A percentile compares a stretch with the other conserved stretches of the same genome.
These are phyloP conservation scores for Catharus bicknelli DNA, from an alignment of 2,113 vertebrate species.

Conservation along the genomic window DNA sequence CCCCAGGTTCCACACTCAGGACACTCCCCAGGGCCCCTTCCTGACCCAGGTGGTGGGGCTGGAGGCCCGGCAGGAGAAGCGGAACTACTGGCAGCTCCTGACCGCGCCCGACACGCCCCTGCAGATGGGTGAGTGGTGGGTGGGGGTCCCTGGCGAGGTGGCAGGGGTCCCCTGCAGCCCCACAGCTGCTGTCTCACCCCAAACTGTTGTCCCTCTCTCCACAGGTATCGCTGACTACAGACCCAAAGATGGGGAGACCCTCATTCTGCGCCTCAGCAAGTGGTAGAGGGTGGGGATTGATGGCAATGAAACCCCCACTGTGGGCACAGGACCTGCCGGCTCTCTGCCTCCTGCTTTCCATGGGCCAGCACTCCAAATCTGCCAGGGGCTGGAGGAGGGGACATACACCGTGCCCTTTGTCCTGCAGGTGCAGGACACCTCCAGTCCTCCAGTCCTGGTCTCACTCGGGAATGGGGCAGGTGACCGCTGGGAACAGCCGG, in stretches of 20 bases:
- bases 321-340: background rate
- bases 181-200: fast-evolving
- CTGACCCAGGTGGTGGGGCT: slow-evolving; percentile 82
- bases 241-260: slow-evolving; percentile 72
- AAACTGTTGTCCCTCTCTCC: background rate
- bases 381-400: fast-evolving
- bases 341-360: background rate
- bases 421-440: fast-evolving
- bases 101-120: slow-evolving; percentile 66
- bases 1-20: slow-evolving; percentile 80
- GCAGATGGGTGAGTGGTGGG: slow-evolving; percentile 77
- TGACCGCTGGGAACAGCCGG: fast-evolving
- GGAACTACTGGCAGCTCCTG: slow-evolving; percentile 85
- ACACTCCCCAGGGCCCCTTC: slow-evolving; percentile 83
- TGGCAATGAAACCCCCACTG: background rate
- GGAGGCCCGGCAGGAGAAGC: slow-evolving; percentile 66
- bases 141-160: background rate
- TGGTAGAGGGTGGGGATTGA: slow-evolving; percentile 40
- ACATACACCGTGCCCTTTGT: fast-evolving
- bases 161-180: fast-evolving
- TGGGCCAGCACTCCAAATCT: background rate
- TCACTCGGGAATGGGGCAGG: background rate
- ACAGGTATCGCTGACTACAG: slow-evolving; percentile 86
- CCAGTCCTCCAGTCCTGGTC: fast-evolving
- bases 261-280: slow-evolving; percentile 75